Conservation (phyloP, 1,140 invertebrate species). For the Manduca sexta region DNA sequence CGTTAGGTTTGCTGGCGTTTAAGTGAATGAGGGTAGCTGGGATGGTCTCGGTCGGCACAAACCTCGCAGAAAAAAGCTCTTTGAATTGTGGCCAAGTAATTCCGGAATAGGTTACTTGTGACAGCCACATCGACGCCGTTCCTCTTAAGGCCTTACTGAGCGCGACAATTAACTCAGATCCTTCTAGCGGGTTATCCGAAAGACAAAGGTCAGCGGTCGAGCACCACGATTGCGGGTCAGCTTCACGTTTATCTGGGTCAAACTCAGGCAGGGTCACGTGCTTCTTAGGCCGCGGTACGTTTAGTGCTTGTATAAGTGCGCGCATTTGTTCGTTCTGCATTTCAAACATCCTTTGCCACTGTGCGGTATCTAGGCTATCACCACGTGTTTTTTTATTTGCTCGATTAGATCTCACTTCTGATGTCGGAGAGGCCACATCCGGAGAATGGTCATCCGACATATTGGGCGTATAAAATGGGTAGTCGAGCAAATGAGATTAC, state of each 20-base stretch:
- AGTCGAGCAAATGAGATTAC: too few species aligned
- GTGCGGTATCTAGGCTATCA: neutral
- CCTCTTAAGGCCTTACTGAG: slow-evolving; percentile 25
- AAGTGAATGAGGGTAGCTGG: slow-evolving; percentile 15
- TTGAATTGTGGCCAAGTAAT: slow-evolving; percentile 36
- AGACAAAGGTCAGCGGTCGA: slow-evolving; percentile 21
- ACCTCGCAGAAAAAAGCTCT: slow-evolving; percentile 14
- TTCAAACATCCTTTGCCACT: slow-evolving; percentile 16
- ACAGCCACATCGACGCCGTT: slow-evolving; percentile 28
- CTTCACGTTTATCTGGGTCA: slow-evolving; percentile 17
- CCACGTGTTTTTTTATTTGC: slow-evolving; percentile 1
- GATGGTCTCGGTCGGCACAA: slow-evolving; percentile 1
- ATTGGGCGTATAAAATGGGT: too few species aligned
- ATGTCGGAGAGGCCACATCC: too few species aligned
- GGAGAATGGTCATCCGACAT: too few species aligned
- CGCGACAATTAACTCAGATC: slow-evolving; percentile 11
- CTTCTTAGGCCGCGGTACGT: neutral
- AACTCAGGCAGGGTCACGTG: slow-evolving; percentile 12
- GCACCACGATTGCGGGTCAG: slow-evolving; percentile 17
- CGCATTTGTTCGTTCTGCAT: slow-evolving; percentile 18
- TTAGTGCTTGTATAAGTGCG: slow-evolving; percentile 16
- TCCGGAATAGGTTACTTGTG: slow-evolving; percentile 28
- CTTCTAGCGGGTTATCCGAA: slow-evolving; percentile 4
- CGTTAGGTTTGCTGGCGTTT: slow-evolving; percentile 7
- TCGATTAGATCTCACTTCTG: slow-evolving; percentile 1